These are phyloP conservation scores for Stenichneumon culpator DNA, from an alignment of 2,888 invertebrate genomes.

Conservation along the genomic window DNA sequence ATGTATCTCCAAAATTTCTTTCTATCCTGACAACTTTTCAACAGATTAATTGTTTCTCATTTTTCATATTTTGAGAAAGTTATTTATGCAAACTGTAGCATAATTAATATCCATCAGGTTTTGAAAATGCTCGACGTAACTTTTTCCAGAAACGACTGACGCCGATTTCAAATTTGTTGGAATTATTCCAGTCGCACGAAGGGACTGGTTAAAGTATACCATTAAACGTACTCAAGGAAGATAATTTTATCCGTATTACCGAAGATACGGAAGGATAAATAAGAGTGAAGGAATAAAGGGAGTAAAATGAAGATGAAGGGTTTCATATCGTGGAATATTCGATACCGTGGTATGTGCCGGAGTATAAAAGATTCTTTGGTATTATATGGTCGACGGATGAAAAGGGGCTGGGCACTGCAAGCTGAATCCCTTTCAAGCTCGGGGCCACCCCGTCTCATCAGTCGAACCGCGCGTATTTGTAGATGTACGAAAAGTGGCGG, in stretches of 20 bases:
- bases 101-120: too few species aligned
- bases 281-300: not conserved
- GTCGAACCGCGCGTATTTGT: not conserved
- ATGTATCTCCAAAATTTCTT: too few species aligned
- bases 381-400: not conserved
- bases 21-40: too few species aligned
- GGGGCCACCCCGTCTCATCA: not conserved
- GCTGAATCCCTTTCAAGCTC: constrained; percentile 18
- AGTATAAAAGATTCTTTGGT: not conserved
- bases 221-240: not conserved
- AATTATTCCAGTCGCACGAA: not conserved
- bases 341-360: not conserved
- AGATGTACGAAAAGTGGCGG: constrained; percentile 28
- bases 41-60: too few species aligned
- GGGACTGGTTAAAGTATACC: not conserved
- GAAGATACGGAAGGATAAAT: not conserved
- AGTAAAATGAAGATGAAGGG: not conserved
- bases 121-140: too few species aligned
- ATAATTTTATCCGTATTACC: not conserved
- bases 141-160: too few species aligned
- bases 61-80: too few species aligned
- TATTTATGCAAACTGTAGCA: too few species aligned
- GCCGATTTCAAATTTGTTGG: too few species aligned
- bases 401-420: not conserved
- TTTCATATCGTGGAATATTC: constrained; percentile 1